phyloP scores from a whole-genome alignment of 2,113 vertebrate genomes.

The Spea multiplicata region DNA sequence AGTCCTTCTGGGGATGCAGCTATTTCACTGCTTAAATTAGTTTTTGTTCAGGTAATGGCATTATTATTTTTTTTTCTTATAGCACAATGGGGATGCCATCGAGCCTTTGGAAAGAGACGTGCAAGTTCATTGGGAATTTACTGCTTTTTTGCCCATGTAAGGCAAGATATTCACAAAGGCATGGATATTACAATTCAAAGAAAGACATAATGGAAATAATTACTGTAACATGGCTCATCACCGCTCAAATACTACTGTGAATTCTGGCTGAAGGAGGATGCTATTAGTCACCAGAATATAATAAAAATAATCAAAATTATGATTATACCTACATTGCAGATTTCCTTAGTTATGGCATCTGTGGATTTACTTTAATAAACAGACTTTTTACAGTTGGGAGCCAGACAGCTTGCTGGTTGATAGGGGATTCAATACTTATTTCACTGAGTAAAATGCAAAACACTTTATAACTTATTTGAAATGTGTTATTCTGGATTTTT shows the following conservation, averaged over 20 bases:
- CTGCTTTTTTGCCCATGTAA: slow-evolving; percentile 1
- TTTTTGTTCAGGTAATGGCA: slow-evolving; percentile 8
- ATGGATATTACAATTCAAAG: neutral
- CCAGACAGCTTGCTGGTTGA: too few relatives aligned
- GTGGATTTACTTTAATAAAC: too few relatives aligned
- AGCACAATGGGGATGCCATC: neutral
- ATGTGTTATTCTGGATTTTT: too few relatives aligned
- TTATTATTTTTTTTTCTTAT: slow-evolving; percentile 16
- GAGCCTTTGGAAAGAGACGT: neutral
- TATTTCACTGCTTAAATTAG: slow-evolving; percentile 1
- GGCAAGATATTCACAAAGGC: neutral
- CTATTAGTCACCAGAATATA: neutral
- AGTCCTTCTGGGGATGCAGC: neutral
- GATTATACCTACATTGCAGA: too few relatives aligned
- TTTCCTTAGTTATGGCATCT: too few relatives aligned
- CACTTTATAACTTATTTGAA: too few relatives aligned
- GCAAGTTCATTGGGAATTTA: slow-evolving; percentile 20
- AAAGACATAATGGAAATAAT: slow-evolving; percentile 1
- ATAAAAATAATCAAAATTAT: too few relatives aligned
- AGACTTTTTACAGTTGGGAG: too few relatives aligned
- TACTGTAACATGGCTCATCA: neutral
- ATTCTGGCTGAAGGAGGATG: neutral
- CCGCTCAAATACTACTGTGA: neutral
- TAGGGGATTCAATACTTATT: too few relatives aligned
- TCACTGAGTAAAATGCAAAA: too few relatives aligned